These are phyloP conservation scores for Endotricha flammealis DNA, from an alignment of 2,888 invertebrate species.

Conservation along the genomic window DNA sequence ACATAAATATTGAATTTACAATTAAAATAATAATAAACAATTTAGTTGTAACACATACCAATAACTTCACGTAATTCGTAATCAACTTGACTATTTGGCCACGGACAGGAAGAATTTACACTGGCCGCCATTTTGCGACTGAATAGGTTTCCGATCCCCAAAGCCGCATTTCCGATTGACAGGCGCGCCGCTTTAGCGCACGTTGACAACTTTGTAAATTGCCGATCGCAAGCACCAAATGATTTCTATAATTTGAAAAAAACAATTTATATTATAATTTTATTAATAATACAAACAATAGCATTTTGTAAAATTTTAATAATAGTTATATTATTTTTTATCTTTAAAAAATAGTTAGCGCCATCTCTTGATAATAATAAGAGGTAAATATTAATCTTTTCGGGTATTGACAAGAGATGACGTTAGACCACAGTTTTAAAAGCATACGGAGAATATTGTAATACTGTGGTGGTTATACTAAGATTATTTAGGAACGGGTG, in stretches of 20 bases:
- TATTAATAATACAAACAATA: slow-evolving; percentile 1
- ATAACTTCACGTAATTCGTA: slow-evolving; percentile 96
- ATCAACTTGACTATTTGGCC: slow-evolving; percentile 95
- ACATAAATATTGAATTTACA: slow-evolving; percentile 1
- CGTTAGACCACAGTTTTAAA: too few relatives aligned
- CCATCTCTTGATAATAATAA: too few relatives aligned
- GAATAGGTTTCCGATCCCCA: slow-evolving; percentile 48
- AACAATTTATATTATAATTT: slow-evolving; percentile 9
- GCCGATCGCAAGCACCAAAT: slow-evolving; percentile 45
- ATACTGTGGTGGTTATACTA: too few relatives aligned
- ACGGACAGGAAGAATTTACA: slow-evolving; percentile 72
- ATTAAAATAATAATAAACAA: slow-evolving; percentile 5
- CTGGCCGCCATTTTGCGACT: slow-evolving; percentile 64
- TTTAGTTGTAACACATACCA: slow-evolving; percentile 77
- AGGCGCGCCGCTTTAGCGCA: slow-evolving; percentile 58
- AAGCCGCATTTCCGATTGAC: slow-evolving; percentile 43
- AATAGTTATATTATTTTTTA: too few relatives aligned
- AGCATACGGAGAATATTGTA: too few relatives aligned
- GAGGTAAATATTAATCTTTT: too few relatives aligned
- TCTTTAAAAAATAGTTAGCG: too few relatives aligned
- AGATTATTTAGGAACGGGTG: too few relatives aligned
- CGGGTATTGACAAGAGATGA: too few relatives aligned
- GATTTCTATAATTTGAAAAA: slow-evolving; percentile 39
- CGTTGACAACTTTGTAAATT: slow-evolving; percentile 46
- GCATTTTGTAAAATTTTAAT: neutral